Evolutionary conservation across 1,140 invertebrate species (phyloP).

Genomic region (roundworm (Caenorhabditis elegans)): DNA sequence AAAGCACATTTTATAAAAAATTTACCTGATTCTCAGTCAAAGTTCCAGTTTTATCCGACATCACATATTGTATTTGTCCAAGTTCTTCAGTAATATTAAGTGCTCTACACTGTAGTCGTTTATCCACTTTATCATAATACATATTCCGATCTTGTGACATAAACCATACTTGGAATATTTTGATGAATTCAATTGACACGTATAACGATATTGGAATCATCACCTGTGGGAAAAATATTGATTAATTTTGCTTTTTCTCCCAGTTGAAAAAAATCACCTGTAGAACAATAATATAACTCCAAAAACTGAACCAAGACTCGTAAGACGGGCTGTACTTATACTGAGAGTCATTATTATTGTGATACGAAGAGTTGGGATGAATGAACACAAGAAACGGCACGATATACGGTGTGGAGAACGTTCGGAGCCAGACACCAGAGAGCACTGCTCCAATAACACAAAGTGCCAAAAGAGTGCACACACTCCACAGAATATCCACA

Average conservation of each 20-base stretch:
- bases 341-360: background rate
- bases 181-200: conserved; percentile 93
- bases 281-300: conserved; percentile 90
- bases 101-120: conserved; percentile 83
- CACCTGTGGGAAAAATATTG: conserved; percentile 73
- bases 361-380: conserved; percentile 66
- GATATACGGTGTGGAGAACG: background rate
- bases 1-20: background rate
- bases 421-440: conserved; percentile 51
- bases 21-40: conserved; percentile 82
- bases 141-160: conserved; percentile 86
- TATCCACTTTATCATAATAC: conserved; percentile 79
- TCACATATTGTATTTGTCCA: conserved; percentile 87
- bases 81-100: conserved; percentile 95
- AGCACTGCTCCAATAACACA: conserved; percentile 83
- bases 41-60: conserved; percentile 96
- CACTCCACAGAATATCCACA: conserved; percentile 92
- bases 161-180: conserved; percentile 90
- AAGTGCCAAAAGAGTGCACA: conserved; percentile 84
- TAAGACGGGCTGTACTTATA: conserved; percentile 70
- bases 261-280: too few relatives aligned
- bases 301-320: conserved; percentile 85
- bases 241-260: too few relatives aligned
- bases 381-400: conserved; percentile 3
- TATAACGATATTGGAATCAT: conserved; percentile 96